Evolutionary conservation across 2,113 vertebrate genomes (phyloP), one percentile per base, ranked within the genome.

Genomic region (Paracanthobrama guichenoti): DNA sequence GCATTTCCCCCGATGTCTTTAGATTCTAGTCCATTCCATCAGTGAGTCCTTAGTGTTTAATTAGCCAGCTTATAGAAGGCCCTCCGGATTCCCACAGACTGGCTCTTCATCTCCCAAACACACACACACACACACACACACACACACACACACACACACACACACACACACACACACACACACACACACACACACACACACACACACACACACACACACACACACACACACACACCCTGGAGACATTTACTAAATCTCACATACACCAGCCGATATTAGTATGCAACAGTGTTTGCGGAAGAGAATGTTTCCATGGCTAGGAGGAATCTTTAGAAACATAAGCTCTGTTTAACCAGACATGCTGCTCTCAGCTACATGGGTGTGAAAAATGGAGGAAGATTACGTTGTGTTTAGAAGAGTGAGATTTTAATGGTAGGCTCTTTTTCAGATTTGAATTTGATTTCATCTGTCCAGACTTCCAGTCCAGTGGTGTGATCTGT

Each of bases 11-110:
- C 13, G n/a, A 39, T 81, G 62, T 81, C 31, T 77, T 69, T n/a
- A 26, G 39, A 60, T 13, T 69, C 62, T 55, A 50, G n/a, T 75
- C 24, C 73, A 80, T 79, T 77, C 76, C 71, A 77, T 82, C 53
- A 42, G 35, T n/a, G 20, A 18, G n/a, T 75, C 87, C 84, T 86
- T 62, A 79, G 64, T 86, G 88, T 90, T 91, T 90, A 90, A 91
- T 91, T 88, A 91, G 84, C 44, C 60, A 85, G 55, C 50, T 86
- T 59, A 73, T 46, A 59, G 55, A 67, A 82, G 59, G 66, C 79
- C 77, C 55, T 72, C 10, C 64, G 85, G 66, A 88, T 81, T 81
- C 79, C 28, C 26, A 57, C 75, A 83, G 24, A 53, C 81, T 76
- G 71, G 24, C 64, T 35, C 46, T 74, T 79, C 46, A 75, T 35